Conservation (phyloP, 2,113 vertebrate genomes). For the Hydrochoerus hydrochaeris region DNA sequence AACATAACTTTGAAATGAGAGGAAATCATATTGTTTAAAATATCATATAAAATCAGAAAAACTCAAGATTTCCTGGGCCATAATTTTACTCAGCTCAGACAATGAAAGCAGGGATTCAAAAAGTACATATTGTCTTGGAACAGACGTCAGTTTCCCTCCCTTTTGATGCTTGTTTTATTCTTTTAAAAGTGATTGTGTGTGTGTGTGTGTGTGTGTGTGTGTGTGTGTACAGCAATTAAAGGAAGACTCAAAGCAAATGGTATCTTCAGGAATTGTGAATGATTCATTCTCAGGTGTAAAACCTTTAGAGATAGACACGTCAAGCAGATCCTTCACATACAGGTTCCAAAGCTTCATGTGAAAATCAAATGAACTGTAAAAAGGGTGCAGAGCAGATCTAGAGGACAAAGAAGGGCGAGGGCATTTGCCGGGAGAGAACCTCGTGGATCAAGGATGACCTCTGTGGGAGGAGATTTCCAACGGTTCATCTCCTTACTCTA, state of each 20-base stretch:
- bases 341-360: conserved; percentile 11
- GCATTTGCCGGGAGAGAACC: background rate
- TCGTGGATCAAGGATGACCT: background rate
- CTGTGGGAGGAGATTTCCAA: conserved; percentile 36
- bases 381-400: background rate
- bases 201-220: background rate
- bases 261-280: conserved; percentile 40
- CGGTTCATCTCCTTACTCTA: background rate
- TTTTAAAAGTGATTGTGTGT: background rate
- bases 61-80: background rate
- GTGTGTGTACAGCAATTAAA: background rate
- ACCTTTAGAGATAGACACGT: conserved; percentile 64
- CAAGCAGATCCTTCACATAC: background rate
- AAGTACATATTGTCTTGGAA: conserved; percentile 27
- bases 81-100: conserved; percentile 42
- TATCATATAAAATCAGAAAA: background rate
- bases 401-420: background rate
- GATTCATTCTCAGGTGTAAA: conserved; percentile 43
- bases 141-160: background rate
- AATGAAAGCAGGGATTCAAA: background rate
- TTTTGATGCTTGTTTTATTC: background rate
- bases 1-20: conserved; percentile 27
- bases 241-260: conserved; percentile 6
- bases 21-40: background rate
- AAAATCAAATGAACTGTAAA: background rate